phyloP scores from a whole-genome alignment of 2,888 invertebrate genomes.

The Criorhina ranunculi region DNA sequence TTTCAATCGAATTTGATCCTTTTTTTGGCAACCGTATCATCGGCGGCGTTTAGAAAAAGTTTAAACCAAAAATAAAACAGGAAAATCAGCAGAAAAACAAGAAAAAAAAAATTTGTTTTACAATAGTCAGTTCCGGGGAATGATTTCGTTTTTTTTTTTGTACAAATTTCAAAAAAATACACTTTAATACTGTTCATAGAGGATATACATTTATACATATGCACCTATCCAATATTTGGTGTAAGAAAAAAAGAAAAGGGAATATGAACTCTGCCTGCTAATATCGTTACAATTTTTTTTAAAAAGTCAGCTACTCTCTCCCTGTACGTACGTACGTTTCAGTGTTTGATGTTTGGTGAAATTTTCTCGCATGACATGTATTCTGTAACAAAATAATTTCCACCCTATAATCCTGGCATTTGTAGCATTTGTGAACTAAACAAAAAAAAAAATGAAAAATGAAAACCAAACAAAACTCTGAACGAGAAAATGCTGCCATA shows the following conservation, averaged over 20 bases:
- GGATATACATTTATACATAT: not conserved
- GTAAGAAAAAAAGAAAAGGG: not conserved
- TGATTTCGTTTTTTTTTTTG: no score
- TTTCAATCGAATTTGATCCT: no score
- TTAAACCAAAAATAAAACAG: no score
- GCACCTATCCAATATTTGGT: not conserved
- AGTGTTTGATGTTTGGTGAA: slow-evolving; percentile 17
- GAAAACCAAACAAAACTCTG: slow-evolving; percentile 57
- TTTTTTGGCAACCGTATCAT: no score
- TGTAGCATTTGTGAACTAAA: slow-evolving; percentile 53
- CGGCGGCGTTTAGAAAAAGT: no score
- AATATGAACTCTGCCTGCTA: slow-evolving; percentile 5
- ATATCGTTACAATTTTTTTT: slow-evolving; percentile 50
- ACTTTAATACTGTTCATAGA: no score
- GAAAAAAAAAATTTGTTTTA: no score
- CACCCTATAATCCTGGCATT: slow-evolving; percentile 51
- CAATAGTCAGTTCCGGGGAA: no score
- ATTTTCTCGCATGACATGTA: slow-evolving; percentile 58
- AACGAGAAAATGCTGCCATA: slow-evolving; percentile 67
- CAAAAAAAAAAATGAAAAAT: slow-evolving; percentile 37
- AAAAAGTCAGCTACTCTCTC: slow-evolving; percentile 53
- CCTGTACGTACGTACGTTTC: slow-evolving; percentile 29
- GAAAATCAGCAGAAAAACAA: no score
- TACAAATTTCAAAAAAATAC: no score
- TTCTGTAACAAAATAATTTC: slow-evolving; percentile 67